These are phyloP conservation scores for Pitangus sulphuratus DNA, from an alignment of 2,797 vertebrate genomes.

Conservation along the genomic window DNA sequence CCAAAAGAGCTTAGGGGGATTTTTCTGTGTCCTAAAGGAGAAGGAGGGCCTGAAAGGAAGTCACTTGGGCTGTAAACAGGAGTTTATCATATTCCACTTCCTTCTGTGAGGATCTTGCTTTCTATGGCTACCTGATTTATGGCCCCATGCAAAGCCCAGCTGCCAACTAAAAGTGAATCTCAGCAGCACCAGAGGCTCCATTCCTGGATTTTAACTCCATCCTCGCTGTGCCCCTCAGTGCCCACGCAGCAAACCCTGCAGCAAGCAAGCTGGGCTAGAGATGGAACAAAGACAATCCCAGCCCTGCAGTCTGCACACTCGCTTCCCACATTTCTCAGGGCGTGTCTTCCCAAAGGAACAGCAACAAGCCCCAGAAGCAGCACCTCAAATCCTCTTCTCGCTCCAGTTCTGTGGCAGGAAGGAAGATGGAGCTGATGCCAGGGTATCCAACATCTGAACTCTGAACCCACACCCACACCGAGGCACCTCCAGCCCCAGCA, in stretches of 20 bases:
- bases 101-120: background rate
- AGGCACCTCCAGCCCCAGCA: conserved; percentile 11
- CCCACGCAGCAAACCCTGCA: background rate
- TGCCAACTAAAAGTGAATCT: background rate
- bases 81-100: conserved; percentile 25
- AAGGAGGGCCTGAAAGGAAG: background rate
- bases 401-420: conserved; percentile 74
- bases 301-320: conserved; percentile 1
- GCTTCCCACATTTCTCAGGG: conserved; percentile 69
- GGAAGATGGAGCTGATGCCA: conserved; percentile 58
- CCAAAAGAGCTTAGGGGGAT: background rate
- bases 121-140: conserved; percentile 38
- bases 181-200: background rate
- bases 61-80: background rate
- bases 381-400: conserved; percentile 65
- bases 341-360: conserved; percentile 57
- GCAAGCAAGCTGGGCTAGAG: conserved; percentile 12
- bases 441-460: conserved; percentile 62
- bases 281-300: conserved; percentile 11
- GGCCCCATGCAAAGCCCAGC: background rate
- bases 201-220: background rate
- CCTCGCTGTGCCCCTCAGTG: background rate
- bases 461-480: background rate
- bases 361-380: conserved; percentile 69
- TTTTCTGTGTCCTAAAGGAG: background rate